Percentiles rank a stretch among this genome's conserved stretches.
Conservation (phyloP, 2,113 vertebrate species). For the Phoxinus phoxinus region DNA sequence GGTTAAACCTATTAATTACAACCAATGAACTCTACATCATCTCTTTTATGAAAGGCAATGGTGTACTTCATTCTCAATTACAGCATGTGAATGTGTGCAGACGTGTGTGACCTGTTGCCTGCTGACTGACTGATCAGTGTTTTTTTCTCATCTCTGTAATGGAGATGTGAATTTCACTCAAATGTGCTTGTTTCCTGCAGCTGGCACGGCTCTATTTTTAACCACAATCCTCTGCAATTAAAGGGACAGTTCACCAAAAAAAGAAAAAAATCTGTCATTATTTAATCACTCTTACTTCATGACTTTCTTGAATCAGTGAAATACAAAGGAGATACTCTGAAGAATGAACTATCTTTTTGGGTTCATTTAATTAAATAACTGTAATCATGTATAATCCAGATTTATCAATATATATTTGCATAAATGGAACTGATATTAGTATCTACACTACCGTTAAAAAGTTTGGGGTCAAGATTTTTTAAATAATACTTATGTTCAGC, state of each 20-base stretch:
- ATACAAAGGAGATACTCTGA: not conserved
- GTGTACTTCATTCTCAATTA: constrained; percentile 46
- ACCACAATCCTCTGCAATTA: not conserved
- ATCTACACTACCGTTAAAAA: not conserved
- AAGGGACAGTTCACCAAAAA: not conserved
- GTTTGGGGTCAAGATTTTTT: not conserved
- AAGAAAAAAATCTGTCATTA: not conserved
- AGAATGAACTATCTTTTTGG: not conserved
- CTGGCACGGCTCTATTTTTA: constrained; percentile 23
- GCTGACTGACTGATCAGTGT: constrained; percentile 61
- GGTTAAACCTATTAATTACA: constrained; percentile 50
- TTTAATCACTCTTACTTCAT: not conserved
- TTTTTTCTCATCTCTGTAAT: constrained; percentile 63
- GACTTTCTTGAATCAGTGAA: not conserved
- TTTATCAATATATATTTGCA: not conserved
- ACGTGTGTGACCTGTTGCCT: constrained; percentile 63
- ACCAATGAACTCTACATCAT: constrained; percentile 36
- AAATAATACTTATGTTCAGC: not conserved
- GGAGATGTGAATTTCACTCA: constrained; percentile 53
- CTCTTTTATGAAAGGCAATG: constrained; percentile 25
- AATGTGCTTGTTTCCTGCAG: constrained; percentile 34
- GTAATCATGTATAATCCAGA: not conserved
- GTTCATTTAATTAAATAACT: not conserved
- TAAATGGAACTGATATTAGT: not conserved
- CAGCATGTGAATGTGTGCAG: constrained; percentile 25